These are phyloP conservation scores for Oryzias javanicus DNA, from an alignment of 2,113 vertebrate genomes.

Conservation along the genomic window DNA sequence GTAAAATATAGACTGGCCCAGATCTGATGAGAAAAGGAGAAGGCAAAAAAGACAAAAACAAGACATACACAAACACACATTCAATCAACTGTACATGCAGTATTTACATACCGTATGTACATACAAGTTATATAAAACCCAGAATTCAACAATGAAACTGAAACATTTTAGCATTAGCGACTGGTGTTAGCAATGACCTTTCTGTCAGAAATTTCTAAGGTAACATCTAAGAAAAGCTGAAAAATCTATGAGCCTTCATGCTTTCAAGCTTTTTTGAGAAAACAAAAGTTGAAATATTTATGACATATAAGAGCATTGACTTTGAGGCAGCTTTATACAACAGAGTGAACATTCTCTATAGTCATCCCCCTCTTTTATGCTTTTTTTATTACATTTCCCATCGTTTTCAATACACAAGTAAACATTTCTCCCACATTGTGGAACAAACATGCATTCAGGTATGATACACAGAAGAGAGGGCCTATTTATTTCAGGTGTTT, in stretches of 20 bases:
- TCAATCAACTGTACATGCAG: constrained; percentile 69
- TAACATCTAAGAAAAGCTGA: constrained; percentile 40
- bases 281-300: constrained; percentile 62
- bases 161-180: constrained; percentile 26
- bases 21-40: constrained; percentile 83
- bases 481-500: constrained; percentile 65
- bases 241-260: constrained; percentile 62
- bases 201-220: constrained; percentile 54
- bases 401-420: constrained; percentile 45
- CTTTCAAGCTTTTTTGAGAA: constrained; percentile 60
- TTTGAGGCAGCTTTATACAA: constrained; percentile 54
- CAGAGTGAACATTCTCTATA: constrained; percentile 30
- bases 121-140: constrained; percentile 33
- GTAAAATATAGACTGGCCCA: constrained; percentile 99
- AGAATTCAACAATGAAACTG: constrained; percentile 18
- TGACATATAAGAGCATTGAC: constrained; percentile 58
- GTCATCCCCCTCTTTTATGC: constrained; percentile 28
- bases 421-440: constrained; percentile 66
- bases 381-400: constrained; percentile 25
- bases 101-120: constrained; percentile 64
- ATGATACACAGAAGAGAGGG: constrained; percentile 66
- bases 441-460: constrained; percentile 72
- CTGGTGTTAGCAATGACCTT: constrained; percentile 29
- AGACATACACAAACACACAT: constrained; percentile 74
- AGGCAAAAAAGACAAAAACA: constrained; percentile 53